Conservation (phyloP, 2,113 vertebrate genomes). For the Dendropsophus ebraccatus region DNA sequence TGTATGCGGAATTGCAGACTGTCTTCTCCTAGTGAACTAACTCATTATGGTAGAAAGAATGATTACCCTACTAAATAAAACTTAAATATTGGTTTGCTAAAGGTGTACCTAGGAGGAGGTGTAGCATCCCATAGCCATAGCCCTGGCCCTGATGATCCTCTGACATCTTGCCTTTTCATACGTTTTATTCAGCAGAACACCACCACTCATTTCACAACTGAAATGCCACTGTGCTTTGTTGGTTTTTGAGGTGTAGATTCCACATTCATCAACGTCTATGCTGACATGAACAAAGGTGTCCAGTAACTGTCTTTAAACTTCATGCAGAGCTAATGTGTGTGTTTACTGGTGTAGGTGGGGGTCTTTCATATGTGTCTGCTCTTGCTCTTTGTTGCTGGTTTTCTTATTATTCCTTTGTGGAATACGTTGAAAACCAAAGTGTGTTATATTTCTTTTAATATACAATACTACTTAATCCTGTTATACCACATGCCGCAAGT, state of each 20-base stretch:
- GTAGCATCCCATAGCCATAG: not conserved
- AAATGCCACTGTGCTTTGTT: not conserved
- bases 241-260: not conserved
- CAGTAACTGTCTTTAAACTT: no score
- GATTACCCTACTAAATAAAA: not conserved
- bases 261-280: not conserved
- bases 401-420: not conserved
- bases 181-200: not conserved
- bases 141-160: not conserved
- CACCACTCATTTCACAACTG: not conserved
- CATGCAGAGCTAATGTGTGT: not conserved
- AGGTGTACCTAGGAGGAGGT: not conserved
- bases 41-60: not conserved
- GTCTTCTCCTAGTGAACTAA: not conserved
- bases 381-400: not conserved
- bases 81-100: not conserved
- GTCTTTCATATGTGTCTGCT: not conserved
- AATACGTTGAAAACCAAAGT: not conserved
- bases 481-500: not conserved
- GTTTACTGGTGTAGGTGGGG: not conserved
- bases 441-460: not conserved
- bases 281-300: not conserved
- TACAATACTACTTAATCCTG: not conserved
- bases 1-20: not conserved
- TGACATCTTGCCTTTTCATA: not conserved